These are phyloP conservation scores for Aquatica leii DNA, from an alignment of 2,888 invertebrate species.

Conservation along the genomic window DNA sequence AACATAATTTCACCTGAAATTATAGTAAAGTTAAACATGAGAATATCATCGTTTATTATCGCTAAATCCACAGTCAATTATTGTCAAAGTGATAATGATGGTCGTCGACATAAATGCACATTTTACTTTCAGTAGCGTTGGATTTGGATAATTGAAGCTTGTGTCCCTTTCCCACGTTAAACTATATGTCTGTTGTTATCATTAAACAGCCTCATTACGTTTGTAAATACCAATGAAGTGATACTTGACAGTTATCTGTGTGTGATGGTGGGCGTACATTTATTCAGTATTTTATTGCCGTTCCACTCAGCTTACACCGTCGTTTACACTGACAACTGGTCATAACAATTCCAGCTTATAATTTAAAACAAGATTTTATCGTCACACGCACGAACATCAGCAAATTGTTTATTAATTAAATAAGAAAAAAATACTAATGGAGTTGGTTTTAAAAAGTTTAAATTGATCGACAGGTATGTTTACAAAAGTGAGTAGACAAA, in stretches of 20 bases:
- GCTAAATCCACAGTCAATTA: too few relatives aligned
- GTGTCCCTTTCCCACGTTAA: constrained; percentile 4
- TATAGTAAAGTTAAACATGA: too few relatives aligned
- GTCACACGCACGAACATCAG: not conserved
- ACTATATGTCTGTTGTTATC: constrained; percentile 1
- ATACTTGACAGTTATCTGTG: constrained; percentile 17
- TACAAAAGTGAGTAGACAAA: not conserved
- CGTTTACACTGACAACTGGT: constrained; percentile 22
- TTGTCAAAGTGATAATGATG: too few relatives aligned
- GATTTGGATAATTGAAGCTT: not conserved
- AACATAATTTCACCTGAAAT: too few relatives aligned
- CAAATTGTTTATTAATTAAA: constrained; percentile 10
- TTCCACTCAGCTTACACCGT: constrained; percentile 14
- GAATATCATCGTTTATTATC: too few relatives aligned
- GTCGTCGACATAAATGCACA: too few relatives aligned
- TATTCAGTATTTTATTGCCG: constrained; percentile 22
- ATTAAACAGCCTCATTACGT: constrained; percentile 17
- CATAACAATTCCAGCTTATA: constrained; percentile 20
- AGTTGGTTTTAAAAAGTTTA: not conserved
- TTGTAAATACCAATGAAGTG: constrained; percentile 18
- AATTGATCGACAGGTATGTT: not conserved
- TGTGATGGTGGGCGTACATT: constrained; percentile 20
- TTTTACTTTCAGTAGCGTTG: not conserved
- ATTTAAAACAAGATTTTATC: constrained; percentile 9
- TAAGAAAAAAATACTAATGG: not conserved